Evolutionary conservation across 1,140 invertebrate genomes (phyloP).

Genomic region (Halictus rubicundus): DNA sequence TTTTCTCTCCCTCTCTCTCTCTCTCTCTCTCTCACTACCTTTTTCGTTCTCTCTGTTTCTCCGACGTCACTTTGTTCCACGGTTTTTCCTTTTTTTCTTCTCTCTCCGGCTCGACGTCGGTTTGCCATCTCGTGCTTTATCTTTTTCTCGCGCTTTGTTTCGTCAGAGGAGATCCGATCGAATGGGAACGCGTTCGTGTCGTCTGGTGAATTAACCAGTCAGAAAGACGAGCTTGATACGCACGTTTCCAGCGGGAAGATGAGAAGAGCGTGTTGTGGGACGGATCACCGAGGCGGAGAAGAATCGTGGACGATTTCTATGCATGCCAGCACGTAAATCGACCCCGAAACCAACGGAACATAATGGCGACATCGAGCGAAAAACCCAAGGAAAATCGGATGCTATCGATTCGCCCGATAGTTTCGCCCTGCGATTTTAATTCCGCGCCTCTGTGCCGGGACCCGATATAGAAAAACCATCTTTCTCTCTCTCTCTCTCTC

Average conservation of each 20-base stretch:
- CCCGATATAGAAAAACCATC: conserved; percentile 21
- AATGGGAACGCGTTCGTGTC: neutral
- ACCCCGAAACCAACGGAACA: conserved; percentile 8
- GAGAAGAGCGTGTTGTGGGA: neutral
- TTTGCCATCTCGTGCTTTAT: neutral
- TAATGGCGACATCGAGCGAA: conserved; percentile 46
- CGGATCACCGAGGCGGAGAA: conserved; percentile 15
- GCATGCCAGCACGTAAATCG: conserved; percentile 25
- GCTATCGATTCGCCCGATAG: conserved; percentile 39
- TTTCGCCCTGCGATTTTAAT: conserved; percentile 16
- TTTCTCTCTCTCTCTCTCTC: neutral
- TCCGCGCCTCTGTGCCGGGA: conserved; percentile 25
- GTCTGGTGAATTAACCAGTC: conserved; percentile 22
- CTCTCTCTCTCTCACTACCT: no score
- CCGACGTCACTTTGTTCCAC: neutral
- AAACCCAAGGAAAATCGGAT: conserved; percentile 42
- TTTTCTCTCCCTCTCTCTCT: neutral
- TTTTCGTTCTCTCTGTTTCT: neutral
- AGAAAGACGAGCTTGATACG: neutral
- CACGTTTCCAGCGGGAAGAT: conserved; percentile 32
- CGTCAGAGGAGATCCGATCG: neutral
- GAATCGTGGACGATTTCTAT: conserved; percentile 36
- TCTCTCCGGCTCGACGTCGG: no score
- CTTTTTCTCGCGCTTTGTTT: neutral
- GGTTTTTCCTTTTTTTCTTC: no score